Base-by-base conservation (phyloP, 2,888 invertebrate genomes). In the Omphaloscelis lunosa region DNA sequence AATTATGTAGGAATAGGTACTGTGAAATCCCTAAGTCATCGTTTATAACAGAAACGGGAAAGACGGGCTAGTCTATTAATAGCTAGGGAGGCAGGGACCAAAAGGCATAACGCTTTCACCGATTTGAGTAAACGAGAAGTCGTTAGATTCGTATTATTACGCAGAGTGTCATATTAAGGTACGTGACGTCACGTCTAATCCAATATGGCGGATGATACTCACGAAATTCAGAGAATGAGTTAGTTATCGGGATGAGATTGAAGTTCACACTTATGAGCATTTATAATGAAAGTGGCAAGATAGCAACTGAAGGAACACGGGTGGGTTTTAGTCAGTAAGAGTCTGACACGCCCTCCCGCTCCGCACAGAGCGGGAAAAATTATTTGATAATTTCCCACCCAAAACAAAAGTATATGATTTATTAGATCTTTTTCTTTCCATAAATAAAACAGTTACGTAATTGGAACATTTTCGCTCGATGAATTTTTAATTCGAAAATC, bases 71-170 rank as follows among this genome's bases (percentile, higher is more conserved):
- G 59, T 82, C 59, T 82, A 81, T 81, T 81, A 85, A 53, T 51
- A 66, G 39, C 71, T 8, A 51, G 78, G 79, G 75, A 78, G n/a
- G 68, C 1, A 45, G 78, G 70, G 75, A 71, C 72, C 84, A 79
- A 78, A 61, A 62, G 72, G 61, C 61, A 79, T 73, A 86, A 79
- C 65, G 75, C 62, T 73, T 72, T 71, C 69, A 73, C 62, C 79
- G 83, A 79, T 85, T 86, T 86, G 65, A 70, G 74, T 83, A 86
- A 86, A 83, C 71, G 84, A 76, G 84, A 66, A 73, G 80, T 84
- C 83, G 83, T 83, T 83, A 83, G 83, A 78, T 74, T 77, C 74
- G n/a, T 83, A 83, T 83, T 83, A 83, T 86, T 86, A 74, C 61
- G 67, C 48, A 27, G 61, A 75, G 73, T 68, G 78, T 82, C 86